Base-by-base conservation (phyloP, 2,888 invertebrate species). In the Drosophila silvestris region DNA sequence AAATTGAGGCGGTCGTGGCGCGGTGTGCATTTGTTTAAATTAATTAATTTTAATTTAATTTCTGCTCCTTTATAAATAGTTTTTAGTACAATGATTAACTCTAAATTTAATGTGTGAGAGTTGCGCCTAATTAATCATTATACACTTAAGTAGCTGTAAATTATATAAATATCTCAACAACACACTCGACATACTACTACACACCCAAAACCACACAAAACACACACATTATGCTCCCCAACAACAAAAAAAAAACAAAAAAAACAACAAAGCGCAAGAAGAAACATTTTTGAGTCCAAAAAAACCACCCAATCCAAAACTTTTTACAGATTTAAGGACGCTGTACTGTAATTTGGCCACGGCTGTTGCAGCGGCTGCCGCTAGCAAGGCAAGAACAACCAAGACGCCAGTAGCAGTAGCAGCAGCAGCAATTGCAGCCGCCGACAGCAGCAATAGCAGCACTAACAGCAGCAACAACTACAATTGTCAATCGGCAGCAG, bases 291-390 rank as follows among this genome's bases (percentile, higher is more conserved):
- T 78, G 87, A 83, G 77, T 59, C 84, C 83, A 89, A 92, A 86
- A 85, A 91, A 92, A 84, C 85, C 87, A 79, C 63, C 70, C 64
- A 85, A 85, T 90, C 90, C 87, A 84, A 78, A 88, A 93, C 69
- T 93, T 92, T 92, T 93, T 93, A 77, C 93, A 93, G 93, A 93
- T 93, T 91, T 93, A 90, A 90, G 93, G 93, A 92, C 93, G 81
- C 84, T 93, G 86, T 93, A 93, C 87, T 87, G 87, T 89, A 93
- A 91, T 91, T 92, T 93, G 89, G 93, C 93, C 65, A 90, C 93
- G 79, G 92, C 92, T 83, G 92, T 92, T 79, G 93, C 91, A 65
- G 92, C 92, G 61, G 92, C 91, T 67, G 91, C 90, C 66, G 87
- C 89, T 79, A 79, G 77, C 72, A 81, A 70, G 57, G 73, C 79